These are phyloP conservation scores for Pelobates cultripes DNA, from an alignment of 2,797 vertebrate genomes.

Conservation along the genomic window DNA sequence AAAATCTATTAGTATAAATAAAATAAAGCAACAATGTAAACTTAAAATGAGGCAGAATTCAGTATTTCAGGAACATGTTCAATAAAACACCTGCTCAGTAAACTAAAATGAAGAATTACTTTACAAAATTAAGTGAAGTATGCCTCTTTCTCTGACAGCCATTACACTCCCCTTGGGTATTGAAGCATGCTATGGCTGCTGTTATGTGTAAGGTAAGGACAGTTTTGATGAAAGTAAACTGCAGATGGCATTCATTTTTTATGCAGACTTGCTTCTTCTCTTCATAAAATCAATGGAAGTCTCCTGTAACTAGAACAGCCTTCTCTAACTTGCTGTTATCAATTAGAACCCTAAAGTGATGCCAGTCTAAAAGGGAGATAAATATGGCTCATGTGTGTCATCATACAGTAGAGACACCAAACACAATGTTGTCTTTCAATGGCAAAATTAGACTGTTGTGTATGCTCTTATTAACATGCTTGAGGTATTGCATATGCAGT, in stretches of 20 bases:
- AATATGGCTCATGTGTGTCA: constrained; percentile 14
- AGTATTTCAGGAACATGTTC: constrained; percentile 27
- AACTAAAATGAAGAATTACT: constrained; percentile 27
- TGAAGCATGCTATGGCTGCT: constrained; percentile 25
- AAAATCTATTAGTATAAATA: constrained; percentile 28
- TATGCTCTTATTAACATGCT: too few relatives aligned
- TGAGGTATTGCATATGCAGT: too few relatives aligned
- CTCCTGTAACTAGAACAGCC: constrained; percentile 11
- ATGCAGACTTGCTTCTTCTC: constrained; percentile 42
- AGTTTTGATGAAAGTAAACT: constrained; percentile 47
- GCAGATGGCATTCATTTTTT: constrained; percentile 49
- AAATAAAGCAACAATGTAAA: constrained; percentile 17
- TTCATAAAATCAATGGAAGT: constrained; percentile 37
- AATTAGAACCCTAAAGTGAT: constrained; percentile 27
- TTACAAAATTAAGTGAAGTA: constrained; percentile 40
- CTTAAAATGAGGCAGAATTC: constrained; percentile 16
- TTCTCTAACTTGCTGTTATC: constrained; percentile 17
- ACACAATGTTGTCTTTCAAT: neutral
- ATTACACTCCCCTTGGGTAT: constrained; percentile 39
- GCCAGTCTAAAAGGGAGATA: constrained; percentile 21
- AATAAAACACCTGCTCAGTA: constrained; percentile 37
- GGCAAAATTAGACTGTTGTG: too few relatives aligned
- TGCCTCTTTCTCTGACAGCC: constrained; percentile 26
- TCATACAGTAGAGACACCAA: neutral
- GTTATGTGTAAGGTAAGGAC: constrained; percentile 35